These are phyloP conservation scores for Zonitis immaculata DNA, from an alignment of 2,888 invertebrate genomes.

Conservation along the genomic window DNA sequence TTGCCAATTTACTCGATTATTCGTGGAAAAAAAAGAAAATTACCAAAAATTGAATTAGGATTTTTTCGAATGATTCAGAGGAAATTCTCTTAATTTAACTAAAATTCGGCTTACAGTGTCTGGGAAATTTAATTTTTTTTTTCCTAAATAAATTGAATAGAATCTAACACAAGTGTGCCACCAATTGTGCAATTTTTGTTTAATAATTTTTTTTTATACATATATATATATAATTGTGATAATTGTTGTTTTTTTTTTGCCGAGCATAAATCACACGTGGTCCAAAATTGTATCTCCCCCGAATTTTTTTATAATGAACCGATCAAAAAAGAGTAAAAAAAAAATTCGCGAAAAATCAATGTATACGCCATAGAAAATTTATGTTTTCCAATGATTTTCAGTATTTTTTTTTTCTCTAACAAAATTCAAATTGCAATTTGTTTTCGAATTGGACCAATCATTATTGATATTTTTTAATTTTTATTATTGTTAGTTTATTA, in stretches of 20 bases:
- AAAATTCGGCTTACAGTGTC: constrained; percentile 24
- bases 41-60: too few relatives aligned
- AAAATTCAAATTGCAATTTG: too few relatives aligned
- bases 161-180: constrained; percentile 45
- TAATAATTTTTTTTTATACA: constrained; percentile 35
- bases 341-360: too few relatives aligned
- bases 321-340: constrained; percentile 24
- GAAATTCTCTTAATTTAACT: background rate
- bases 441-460: constrained; percentile 40
- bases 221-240: constrained; percentile 35
- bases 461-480: constrained; percentile 25
- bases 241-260: constrained; percentile 29
- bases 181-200: constrained; percentile 44
- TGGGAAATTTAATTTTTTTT: background rate
- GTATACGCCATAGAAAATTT: background rate
- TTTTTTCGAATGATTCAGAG: background rate
- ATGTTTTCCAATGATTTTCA: constrained; percentile 31
- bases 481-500: constrained; percentile 8
- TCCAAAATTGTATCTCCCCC: constrained; percentile 37
- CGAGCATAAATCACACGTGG: constrained; percentile 30
- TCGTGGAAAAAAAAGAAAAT: too few relatives aligned
- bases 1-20: constrained; percentile 28
- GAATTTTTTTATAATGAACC: too few relatives aligned
- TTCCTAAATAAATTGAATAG: too few relatives aligned
- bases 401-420: constrained; percentile 42